These are phyloP conservation scores for Enteromius unitaeniatus DNA, from an alignment of 2,797 vertebrate genomes.

Conservation along the genomic window DNA sequence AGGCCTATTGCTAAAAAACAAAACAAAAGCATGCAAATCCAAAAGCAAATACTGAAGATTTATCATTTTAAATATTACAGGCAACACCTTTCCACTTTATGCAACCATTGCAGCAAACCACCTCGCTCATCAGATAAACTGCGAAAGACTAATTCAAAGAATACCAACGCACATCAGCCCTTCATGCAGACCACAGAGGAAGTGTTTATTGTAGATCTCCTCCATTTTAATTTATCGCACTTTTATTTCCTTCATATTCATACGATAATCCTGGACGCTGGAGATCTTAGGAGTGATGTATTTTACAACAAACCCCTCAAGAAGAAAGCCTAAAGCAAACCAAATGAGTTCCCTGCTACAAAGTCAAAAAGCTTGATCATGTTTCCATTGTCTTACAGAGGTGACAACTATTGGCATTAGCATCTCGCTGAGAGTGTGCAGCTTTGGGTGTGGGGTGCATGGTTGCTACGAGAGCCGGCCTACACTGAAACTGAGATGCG, in stretches of 20 bases:
- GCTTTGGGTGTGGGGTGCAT: constrained; percentile 51
- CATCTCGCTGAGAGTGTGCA: constrained; percentile 34
- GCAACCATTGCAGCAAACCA: constrained; percentile 28
- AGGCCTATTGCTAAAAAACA: not conserved
- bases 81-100: not conserved
- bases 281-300: not conserved
- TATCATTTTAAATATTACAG: constrained; percentile 17
- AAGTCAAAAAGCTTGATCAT: not conserved
- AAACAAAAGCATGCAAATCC: not conserved
- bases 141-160: constrained; percentile 9
- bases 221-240: constrained; percentile 21
- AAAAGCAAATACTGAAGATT: not conserved
- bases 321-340: not conserved
- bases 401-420: constrained; percentile 36
- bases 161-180: constrained; percentile 27
- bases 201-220: constrained; percentile 46
- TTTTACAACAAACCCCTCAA: not conserved
- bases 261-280: not conserved
- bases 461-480: constrained; percentile 47
- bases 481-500: constrained; percentile 66
- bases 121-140: constrained; percentile 14
- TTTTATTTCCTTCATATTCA: constrained; percentile 1
- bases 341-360: not conserved
- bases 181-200: constrained; percentile 58
- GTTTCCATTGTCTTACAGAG: constrained; percentile 35